phyloP scores from a whole-genome alignment of 92 coral and sea anemone species.

The Heliopora coerulea region DNA sequence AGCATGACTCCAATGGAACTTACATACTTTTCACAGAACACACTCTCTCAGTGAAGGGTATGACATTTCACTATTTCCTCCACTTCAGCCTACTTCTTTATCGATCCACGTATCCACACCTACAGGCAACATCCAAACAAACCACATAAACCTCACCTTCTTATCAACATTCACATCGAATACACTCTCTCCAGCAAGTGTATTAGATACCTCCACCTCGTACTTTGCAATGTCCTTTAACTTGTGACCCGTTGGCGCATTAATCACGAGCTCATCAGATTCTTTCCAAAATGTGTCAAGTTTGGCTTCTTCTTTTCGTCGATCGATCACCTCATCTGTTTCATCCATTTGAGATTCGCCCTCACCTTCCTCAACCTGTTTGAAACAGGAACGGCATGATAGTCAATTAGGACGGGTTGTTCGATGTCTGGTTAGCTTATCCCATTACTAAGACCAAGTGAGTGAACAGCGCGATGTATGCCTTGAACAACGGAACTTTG shows the following conservation, averaged over 20 bases:
- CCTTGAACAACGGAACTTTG: too few species aligned
- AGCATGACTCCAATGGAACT: too few species aligned
- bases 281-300: conserved; percentile 77
- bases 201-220: conserved; percentile 73
- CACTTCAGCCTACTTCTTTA: too few species aligned
- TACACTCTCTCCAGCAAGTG: conserved; percentile 57
- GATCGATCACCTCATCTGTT: conserved; percentile 14
- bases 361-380: conserved; percentile 14
- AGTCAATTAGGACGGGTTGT: background rate
- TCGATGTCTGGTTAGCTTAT: too few species aligned
- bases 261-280: conserved; percentile 65
- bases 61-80: too few species aligned
- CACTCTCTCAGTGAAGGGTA: too few species aligned
- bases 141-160: conserved; percentile 49
- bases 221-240: conserved; percentile 89
- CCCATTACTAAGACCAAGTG: too few species aligned
- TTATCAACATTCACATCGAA: conserved; percentile 67
- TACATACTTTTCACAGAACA: too few species aligned
- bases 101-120: too few species aligned
- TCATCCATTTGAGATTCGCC: background rate
- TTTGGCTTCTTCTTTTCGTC: conserved; percentile 51
- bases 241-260: conserved; percentile 87
- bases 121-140: too few species aligned
- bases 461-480: too few species aligned
- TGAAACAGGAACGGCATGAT: too few species aligned